phyloP scores from a whole-genome alignment of 2,113 vertebrate species.

The Corvus moneduloides region DNA sequence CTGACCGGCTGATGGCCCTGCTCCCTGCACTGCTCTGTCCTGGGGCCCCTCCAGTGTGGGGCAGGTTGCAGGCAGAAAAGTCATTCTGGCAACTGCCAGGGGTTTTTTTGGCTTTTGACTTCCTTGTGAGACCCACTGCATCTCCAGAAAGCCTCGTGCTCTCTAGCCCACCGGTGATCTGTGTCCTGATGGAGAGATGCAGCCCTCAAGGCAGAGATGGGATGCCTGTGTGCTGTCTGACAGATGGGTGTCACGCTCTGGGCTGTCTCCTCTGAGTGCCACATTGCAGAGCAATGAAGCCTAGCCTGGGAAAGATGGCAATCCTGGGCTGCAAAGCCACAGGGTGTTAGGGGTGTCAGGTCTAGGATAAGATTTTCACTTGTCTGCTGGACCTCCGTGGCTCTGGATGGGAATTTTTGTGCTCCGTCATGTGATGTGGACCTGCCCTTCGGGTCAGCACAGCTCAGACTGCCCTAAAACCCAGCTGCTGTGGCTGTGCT shows the following conservation, averaged over 20 bases:
- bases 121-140: not conserved
- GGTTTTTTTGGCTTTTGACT: not conserved
- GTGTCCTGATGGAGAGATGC: not conserved
- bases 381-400: accelerated
- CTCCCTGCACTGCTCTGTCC: not conserved
- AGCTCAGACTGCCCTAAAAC: not conserved
- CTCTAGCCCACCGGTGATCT: accelerated
- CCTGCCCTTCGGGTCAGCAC: accelerated
- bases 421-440: not conserved
- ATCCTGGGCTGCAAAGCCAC: not conserved
- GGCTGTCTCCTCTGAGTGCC: not conserved
- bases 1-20: not conserved
- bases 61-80: not conserved
- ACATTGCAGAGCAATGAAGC: not conserved
- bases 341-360: not conserved
- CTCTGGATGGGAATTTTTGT: not conserved
- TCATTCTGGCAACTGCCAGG: not conserved
- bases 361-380: not conserved
- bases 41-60: not conserved
- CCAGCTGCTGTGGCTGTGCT: not conserved
- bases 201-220: not conserved
- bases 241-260: not conserved
- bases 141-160: not conserved
- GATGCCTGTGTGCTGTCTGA: not conserved
- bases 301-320: not conserved